Evolutionary conservation across 1,140 invertebrate species (phyloP), one percentile per base, ranked within the genome.

Genomic region (Mactra quadrangularis): DNA sequence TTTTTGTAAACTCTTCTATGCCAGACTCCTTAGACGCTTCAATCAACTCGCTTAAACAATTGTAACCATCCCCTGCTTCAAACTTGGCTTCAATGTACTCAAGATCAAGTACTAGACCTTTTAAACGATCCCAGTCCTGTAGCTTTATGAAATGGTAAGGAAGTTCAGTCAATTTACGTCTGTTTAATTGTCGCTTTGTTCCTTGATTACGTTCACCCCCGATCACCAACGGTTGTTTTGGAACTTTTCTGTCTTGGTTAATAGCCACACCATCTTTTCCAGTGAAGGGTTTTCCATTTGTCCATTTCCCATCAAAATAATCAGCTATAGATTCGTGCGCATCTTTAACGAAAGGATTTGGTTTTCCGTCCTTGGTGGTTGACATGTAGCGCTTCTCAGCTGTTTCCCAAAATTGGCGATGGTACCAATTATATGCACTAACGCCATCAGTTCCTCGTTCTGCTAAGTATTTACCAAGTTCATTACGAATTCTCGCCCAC

Each of bases 381-480:
- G 97, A 97, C 91, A 99, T 98, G 92, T 99, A 99, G 60, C 98
- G 93, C 92, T 98, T 97, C 60, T 96, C 62, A 0, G 83, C 97
- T 4, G 77, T 77, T 33, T 86, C 57, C n/a, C 74, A 72, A 50
- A 91, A 88, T 60, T 89, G 87, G 6, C 79, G 68, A 57, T 91
- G 87, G 33, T 86, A 86, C 89, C 89, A 90, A 17, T 83, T 71
- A 29, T 87, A 85, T 4, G 90, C 87, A 9, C 83, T 59, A 7
- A 87, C 81, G 0, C 82, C 87, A 89, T 99, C 98, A 0, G 98
- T 97, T 90, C 99, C 98, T 53, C 97, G 93, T 93, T 99, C 98
- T 0, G 97, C 97, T n/a, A 99, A 92, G 92, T 99, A 99, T 91
- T 98, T 98, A 0, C 97, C 97, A 35, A 99, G 94, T 94, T 99